Base-by-base conservation (phyloP, 2,797 vertebrate species). In the Chelidonichthys spinosus region DNA sequence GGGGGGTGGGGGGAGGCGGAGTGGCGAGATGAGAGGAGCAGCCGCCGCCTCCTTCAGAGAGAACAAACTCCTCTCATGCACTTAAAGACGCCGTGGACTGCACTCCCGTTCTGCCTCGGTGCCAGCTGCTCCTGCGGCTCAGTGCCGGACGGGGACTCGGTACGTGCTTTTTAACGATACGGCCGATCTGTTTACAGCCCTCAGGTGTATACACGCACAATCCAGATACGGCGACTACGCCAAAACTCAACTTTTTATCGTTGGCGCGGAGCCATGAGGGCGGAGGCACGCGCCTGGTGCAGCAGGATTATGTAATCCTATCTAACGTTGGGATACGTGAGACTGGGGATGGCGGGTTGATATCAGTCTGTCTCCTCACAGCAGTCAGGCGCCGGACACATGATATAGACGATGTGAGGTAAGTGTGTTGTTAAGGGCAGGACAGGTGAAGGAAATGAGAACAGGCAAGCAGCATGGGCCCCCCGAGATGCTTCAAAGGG, bases 101-200 rank as follows among this genome's bases (percentile, higher is more conserved):
- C 11, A 32, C 73, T 76, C 61, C 53, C 32, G 63, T 72, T 79
- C 71, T 59, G 79, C 68, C 13, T 68, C 32, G 11, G 42, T 72
- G 74, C 64, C 73, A 82, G 74, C 82, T 83, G 64, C 83, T 72
- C 70, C 79, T 70, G 67, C 7, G 32, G 74, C 70, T 79, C 70
- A 40, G 54, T 59, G 67, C 59, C 72, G 81, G 59, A 78, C 74
- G 61, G 64, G 60, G 68, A 74, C 84, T 80, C 64, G 14, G 72
- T 71, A 78, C 85, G 85, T 74, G 87, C 77, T 88, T 89, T 25
- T 86, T 85, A 89, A 88, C 87, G 86, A 91, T 85, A 83, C 76
- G 74, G 75, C 81, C 82, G 86, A 87, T 92, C 86, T 84, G 87
- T 90, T 93, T 92, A 89, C 86, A 90, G 71, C 62, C 86, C 86